Conservation (phyloP, 2,113 vertebrate genomes). For the Marmota monax region DNA sequence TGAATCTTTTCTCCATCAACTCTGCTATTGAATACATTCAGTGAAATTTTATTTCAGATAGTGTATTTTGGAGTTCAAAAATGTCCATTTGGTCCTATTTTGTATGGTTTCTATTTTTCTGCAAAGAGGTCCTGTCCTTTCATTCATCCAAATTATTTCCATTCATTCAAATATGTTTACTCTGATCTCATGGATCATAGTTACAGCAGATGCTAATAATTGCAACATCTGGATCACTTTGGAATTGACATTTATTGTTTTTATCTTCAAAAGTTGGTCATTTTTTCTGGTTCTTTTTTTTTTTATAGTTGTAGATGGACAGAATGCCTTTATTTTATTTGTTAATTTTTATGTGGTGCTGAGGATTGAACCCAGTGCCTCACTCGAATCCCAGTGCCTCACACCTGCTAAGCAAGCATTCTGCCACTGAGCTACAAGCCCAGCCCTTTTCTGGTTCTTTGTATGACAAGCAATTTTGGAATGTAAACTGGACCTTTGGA, state of each 20-base stretch:
- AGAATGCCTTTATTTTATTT: too few species aligned
- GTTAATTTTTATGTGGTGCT: too few species aligned
- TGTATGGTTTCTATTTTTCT: constrained; percentile 2
- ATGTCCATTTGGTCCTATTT: constrained; percentile 18
- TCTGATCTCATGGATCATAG: not conserved
- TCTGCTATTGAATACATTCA: not conserved
- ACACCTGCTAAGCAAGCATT: too few species aligned
- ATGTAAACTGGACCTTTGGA: not conserved
- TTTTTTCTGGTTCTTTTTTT: not conserved
- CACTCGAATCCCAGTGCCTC: too few species aligned
- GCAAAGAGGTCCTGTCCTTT: not conserved
- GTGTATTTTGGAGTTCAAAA: constrained; percentile 9
- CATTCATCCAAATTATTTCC: constrained; percentile 29
- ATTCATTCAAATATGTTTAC: constrained; percentile 9
- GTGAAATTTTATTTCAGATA: constrained; percentile 26
- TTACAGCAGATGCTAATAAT: not conserved
- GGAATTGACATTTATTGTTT: not conserved
- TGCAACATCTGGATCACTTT: not conserved
- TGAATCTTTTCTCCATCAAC: not conserved
- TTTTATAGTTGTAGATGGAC: too few species aligned
- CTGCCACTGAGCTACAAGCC: too few species aligned
- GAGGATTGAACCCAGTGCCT: too few species aligned
- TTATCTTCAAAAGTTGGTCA: not conserved
- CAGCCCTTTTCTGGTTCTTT: not conserved
- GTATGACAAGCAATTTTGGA: not conserved